These are phyloP conservation scores for Aurelia sp. DNA, from an alignment of 30 jellyfish, hydroid and myxozoan species.

Conservation along the genomic window DNA sequence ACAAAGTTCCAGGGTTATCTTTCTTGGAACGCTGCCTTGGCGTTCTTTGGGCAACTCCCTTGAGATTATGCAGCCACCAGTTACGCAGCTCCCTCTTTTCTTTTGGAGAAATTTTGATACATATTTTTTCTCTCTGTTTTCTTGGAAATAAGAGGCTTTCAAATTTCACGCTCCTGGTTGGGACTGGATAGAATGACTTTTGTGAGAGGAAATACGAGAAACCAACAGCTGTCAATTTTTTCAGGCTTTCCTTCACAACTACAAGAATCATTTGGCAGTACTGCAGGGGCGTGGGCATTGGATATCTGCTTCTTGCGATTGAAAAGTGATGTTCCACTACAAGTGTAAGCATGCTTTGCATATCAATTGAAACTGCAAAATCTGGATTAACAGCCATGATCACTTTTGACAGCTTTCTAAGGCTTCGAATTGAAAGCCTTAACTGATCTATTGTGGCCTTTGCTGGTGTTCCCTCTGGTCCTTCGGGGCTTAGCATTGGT, in stretches of 20 bases:
- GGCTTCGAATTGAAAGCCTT: constrained; percentile 36
- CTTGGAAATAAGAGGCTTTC: constrained; percentile 36
- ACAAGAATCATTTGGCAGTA: constrained; percentile 30
- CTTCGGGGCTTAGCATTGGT: constrained; percentile 30
- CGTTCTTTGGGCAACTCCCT: constrained; percentile 31
- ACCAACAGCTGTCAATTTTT: constrained; percentile 37
- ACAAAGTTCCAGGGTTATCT: constrained; percentile 33
- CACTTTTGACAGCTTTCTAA: constrained; percentile 20
- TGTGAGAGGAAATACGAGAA: constrained; percentile 24
- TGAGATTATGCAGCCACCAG: constrained; percentile 17
- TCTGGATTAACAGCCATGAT: constrained; percentile 20
- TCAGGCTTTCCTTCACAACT: constrained; percentile 30
- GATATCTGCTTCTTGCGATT: constrained; percentile 23
- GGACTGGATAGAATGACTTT: constrained; percentile 34
- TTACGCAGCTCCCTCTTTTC: constrained; percentile 38
- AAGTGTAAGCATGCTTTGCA: constrained; percentile 31
- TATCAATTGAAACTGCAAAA: constrained; percentile 20
- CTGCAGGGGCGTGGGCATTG: constrained; percentile 40
- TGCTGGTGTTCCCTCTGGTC: constrained; percentile 47
- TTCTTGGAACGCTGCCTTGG: constrained; percentile 38
- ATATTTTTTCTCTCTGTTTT: constrained; percentile 6
- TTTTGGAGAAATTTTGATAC: constrained; percentile 16
- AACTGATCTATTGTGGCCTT: constrained; percentile 39
- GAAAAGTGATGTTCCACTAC: constrained; percentile 34
- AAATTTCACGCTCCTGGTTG: constrained; percentile 38